phyloP scores from a whole-genome alignment of 2,113 vertebrate genomes.

The Eubucco bourcierii region DNA sequence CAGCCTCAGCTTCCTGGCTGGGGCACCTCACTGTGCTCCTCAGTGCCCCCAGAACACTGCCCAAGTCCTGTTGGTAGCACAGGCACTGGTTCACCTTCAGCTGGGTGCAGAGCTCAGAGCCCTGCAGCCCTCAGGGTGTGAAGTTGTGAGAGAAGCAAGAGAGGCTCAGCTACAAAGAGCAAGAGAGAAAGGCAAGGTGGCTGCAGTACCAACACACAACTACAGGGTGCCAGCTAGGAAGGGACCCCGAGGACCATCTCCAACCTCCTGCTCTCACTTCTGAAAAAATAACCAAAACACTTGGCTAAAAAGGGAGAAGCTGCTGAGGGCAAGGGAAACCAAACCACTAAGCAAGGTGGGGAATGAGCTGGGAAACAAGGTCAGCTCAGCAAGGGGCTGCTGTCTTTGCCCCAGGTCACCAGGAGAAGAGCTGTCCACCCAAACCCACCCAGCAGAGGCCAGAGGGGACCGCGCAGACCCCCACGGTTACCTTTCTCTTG shows the following conservation, averaged over 20 bases:
- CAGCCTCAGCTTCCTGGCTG: too few species aligned
- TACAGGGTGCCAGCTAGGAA: too few species aligned
- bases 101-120: too few species aligned
- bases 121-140: too few species aligned
- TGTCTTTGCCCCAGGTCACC: not conserved
- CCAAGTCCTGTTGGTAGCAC: too few species aligned
- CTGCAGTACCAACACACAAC: too few species aligned
- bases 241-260: too few species aligned
- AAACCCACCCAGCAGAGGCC: rapidly evolving
- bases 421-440: rapidly evolving
- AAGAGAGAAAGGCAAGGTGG: not conserved
- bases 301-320: not conserved
- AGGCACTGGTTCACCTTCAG: too few species aligned
- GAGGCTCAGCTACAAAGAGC: rapidly evolving
- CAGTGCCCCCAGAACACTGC: too few species aligned
- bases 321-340: not conserved
- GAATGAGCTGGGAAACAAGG: not conserved
- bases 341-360: not conserved
- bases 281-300: not conserved
- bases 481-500: constrained; percentile 77
- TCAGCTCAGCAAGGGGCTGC: not conserved
- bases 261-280: not conserved
- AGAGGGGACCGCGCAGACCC: rapidly evolving
- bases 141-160: not conserved
- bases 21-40: too few species aligned